Percentiles rank a stretch among this genome's conserved stretches.
These are phyloP conservation scores for Leptinotarsa undecemlineata DNA, from an alignment of 1,140 invertebrate species.

Conservation along the genomic window DNA sequence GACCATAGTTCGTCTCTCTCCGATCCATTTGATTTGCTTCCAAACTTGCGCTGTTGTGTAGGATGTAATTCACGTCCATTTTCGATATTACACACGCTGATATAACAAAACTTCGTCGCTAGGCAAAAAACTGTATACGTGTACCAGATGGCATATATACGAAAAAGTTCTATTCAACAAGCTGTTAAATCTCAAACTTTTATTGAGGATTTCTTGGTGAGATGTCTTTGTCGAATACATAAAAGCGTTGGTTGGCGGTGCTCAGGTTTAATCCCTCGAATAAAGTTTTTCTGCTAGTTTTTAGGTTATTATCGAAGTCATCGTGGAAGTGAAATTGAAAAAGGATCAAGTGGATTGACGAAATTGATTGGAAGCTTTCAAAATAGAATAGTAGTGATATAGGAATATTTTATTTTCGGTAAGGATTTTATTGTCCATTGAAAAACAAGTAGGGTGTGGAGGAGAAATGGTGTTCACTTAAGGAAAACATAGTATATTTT, in stretches of 20 bases:
- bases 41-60: no score
- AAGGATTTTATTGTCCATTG: no score
- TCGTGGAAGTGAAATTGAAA: background rate
- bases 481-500: no score
- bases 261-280: slow-evolving; percentile 8
- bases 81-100: background rate
- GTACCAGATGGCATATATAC: slow-evolving; percentile 22
- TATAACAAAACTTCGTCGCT: slow-evolving; percentile 12
- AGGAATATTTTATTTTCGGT: no score
- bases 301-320: background rate
- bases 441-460: no score
- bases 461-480: no score
- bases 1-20: no score
- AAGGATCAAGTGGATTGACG: background rate
- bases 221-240: slow-evolving; percentile 26
- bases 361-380: background rate
- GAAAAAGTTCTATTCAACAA: slow-evolving; percentile 26
- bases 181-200: slow-evolving; percentile 22
- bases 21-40: no score
- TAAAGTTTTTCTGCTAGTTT: slow-evolving; percentile 12
- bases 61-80: background rate
- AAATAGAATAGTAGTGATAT: background rate
- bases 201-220: slow-evolving; percentile 24
- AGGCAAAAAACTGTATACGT: background rate
- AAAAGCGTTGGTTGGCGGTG: slow-evolving; percentile 5